phyloP scores from a whole-genome alignment of 2,797 vertebrate genomes.

The Garrulus glandarius region DNA sequence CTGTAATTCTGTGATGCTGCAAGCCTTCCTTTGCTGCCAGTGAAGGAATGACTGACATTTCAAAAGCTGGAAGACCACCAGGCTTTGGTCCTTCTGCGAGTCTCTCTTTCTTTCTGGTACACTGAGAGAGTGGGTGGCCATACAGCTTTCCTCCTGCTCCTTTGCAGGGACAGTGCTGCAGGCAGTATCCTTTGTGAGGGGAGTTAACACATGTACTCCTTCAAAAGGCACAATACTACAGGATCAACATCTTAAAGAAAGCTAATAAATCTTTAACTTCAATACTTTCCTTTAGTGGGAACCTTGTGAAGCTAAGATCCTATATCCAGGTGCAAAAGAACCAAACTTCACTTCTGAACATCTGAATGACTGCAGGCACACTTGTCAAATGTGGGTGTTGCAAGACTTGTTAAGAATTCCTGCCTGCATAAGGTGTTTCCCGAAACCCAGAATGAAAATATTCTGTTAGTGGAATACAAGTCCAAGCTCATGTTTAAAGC shows the following conservation, averaged over 20 bases:
- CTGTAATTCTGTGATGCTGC: not conserved
- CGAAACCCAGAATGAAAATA: not conserved
- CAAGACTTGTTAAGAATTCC: not conserved
- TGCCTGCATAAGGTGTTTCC: not conserved
- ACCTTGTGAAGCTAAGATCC: not conserved
- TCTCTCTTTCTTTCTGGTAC: not conserved
- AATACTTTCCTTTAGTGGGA: not conserved
- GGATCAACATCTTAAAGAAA: not conserved
- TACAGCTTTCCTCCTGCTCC: not conserved
- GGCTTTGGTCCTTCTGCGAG: not conserved
- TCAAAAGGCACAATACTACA: not conserved
- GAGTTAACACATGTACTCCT: not conserved
- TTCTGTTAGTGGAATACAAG: not conserved
- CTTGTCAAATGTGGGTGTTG: not conserved
- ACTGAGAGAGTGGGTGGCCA: accelerated
- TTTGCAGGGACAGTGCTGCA: not conserved
- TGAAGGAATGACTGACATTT: not conserved
- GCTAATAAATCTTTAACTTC: not conserved
- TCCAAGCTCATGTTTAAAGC: not conserved
- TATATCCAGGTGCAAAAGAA: not conserved
- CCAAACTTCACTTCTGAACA: not conserved
- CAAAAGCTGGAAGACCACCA: not conserved
- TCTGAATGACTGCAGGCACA: not conserved
- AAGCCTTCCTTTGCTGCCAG: not conserved
- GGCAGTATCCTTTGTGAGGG: not conserved